Evolutionary conservation across 2,888 invertebrate genomes (phyloP).

Genomic region (Sesamia inferens): DNA sequence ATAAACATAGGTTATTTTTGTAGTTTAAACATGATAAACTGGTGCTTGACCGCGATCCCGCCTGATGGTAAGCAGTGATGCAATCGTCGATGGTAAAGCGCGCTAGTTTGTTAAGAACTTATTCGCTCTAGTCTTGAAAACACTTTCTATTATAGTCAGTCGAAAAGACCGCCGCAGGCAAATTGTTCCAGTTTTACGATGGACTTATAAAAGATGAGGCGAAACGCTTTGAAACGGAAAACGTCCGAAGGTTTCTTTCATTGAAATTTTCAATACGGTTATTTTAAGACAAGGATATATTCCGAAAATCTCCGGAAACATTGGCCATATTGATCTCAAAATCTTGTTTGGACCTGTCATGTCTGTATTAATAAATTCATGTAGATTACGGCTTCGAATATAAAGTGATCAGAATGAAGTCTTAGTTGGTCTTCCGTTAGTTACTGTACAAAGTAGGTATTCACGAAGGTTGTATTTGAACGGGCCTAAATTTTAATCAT

Average conservation of each 20-base stretch:
- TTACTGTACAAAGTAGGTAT: conserved; percentile 17
- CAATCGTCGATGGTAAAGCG: too few relatives aligned
- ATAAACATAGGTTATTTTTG: not conserved
- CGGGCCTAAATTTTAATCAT: conserved; percentile 36
- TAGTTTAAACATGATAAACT: too few relatives aligned
- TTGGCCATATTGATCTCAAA: not conserved
- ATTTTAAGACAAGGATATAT: not conserved
- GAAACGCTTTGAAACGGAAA: too few relatives aligned
- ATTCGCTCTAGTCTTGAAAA: too few relatives aligned
- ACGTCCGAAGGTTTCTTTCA: not conserved
- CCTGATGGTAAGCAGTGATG: too few relatives aligned
- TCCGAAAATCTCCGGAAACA: conserved; percentile 1
- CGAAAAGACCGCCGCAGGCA: too few relatives aligned
- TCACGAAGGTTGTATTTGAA: conserved; percentile 14
- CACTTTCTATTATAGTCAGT: too few relatives aligned
- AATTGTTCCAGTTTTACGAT: too few relatives aligned
- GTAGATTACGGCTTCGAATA: not conserved
- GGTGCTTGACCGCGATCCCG: too few relatives aligned
- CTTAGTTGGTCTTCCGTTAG: conserved; percentile 35
- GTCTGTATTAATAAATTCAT: too few relatives aligned
- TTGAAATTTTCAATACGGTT: not conserved
- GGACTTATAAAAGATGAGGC: too few relatives aligned
- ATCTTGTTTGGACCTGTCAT: not conserved
- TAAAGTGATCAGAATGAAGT: conserved; percentile 15
- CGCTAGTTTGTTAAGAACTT: too few relatives aligned